Evolutionary conservation across 2,797 vertebrate genomes (phyloP).

Genomic region (Labeo calbasu): DNA sequence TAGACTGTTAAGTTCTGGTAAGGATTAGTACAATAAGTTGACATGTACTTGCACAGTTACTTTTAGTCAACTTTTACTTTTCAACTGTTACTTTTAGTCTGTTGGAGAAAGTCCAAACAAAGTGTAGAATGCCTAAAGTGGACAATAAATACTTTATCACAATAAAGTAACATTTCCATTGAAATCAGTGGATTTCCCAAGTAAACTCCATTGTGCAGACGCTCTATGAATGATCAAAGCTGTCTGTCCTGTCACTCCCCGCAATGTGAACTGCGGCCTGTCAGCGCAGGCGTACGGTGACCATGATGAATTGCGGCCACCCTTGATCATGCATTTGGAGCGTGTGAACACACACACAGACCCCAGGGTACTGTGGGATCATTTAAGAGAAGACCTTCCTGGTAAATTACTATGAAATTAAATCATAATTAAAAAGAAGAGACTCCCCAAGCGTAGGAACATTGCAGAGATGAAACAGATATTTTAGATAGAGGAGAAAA

Average conservation of each 20-base stretch:
- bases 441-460: constrained; percentile 49
- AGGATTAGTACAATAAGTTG: too few relatives aligned
- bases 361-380: constrained; percentile 23
- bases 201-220: neutral
- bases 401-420: constrained; percentile 53
- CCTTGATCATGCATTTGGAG: constrained; percentile 29
- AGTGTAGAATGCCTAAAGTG: too few relatives aligned
- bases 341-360: neutral
- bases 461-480: constrained; percentile 50
- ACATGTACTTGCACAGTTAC: too few relatives aligned
- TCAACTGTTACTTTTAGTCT: too few relatives aligned
- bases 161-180: neutral
- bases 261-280: neutral
- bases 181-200: neutral
- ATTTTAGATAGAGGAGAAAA: constrained; percentile 32
- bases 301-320: constrained; percentile 42
- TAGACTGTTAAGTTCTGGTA: too few relatives aligned
- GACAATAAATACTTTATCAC: too few relatives aligned
- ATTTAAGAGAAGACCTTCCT: constrained; percentile 39
- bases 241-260: constrained; percentile 54
- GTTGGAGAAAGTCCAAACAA: too few relatives aligned
- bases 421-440: constrained; percentile 52
- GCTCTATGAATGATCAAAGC: neutral
- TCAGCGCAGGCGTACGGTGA: constrained; percentile 1
- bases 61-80: too few relatives aligned